A percentile compares a stretch with the other conserved stretches of the same genome.
Evolutionary conservation across 2,113 vertebrate genomes (phyloP).

Genomic region (Pionites leucogaster): DNA sequence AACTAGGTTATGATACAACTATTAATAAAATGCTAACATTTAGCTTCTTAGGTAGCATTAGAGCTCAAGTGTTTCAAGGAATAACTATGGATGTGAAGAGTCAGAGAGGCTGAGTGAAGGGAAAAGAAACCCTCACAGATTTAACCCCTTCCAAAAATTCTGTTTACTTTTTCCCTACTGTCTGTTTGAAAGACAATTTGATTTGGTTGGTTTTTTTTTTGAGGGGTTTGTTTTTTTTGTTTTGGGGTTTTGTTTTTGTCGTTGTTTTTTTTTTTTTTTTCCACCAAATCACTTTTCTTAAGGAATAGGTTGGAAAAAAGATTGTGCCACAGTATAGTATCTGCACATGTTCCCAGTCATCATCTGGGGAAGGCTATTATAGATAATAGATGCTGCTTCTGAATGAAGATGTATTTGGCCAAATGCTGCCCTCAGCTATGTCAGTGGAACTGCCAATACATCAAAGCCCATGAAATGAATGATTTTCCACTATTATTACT

Average conservation of each 20-base stretch:
- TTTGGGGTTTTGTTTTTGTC: not conserved
- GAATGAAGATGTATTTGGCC: not conserved
- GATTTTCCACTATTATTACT: not conserved
- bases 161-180: not conserved
- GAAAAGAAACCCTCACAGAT: not conserved
- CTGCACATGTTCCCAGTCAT: not conserved
- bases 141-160: not conserved
- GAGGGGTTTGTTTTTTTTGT: no score
- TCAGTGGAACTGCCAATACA: not conserved
- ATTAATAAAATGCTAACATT: not conserved
- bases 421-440: not conserved
- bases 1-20: not conserved
- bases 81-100: not conserved
- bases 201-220: accelerated
- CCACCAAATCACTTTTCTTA: not conserved
- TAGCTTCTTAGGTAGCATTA: not conserved
- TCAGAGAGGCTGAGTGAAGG: not conserved
- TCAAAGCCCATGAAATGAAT: not conserved
- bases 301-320: not conserved
- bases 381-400: not conserved
- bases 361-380: not conserved
- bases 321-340: not conserved
- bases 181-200: not conserved
- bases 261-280: no score
- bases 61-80: not conserved